These are phyloP conservation scores for Nephrotoma guestfalica DNA, from an alignment of 2,888 invertebrate genomes.

Conservation along the genomic window DNA sequence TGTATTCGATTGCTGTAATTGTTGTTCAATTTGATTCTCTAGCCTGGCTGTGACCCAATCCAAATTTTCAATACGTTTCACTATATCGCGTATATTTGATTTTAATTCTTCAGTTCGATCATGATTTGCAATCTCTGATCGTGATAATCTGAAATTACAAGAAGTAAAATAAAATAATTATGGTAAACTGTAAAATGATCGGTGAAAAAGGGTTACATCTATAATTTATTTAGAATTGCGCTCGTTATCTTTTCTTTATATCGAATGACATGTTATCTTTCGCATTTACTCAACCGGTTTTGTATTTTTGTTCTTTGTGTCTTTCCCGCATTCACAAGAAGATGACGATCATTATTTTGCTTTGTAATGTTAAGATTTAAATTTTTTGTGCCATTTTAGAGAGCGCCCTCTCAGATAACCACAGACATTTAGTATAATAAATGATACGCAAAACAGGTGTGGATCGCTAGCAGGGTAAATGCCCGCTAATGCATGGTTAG, in stretches of 20 bases:
- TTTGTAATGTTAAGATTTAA: not conserved
- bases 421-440: not conserved
- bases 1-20: not conserved
- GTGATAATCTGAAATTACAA: conserved; percentile 22
- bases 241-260: not conserved
- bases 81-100: conserved; percentile 29
- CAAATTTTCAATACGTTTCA: conserved; percentile 27
- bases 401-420: not conserved
- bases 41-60: conserved; percentile 31
- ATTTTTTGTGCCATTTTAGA: not conserved
- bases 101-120: conserved; percentile 30
- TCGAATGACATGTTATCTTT: not conserved
- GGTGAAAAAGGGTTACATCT: too few species aligned
- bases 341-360: not conserved
- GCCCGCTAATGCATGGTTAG: not conserved
- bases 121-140: conserved; percentile 28
- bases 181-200: not conserved
- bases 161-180: not conserved
- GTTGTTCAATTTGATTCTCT: conserved; percentile 25
- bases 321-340: not conserved
- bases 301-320: not conserved
- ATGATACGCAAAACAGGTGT: not conserved
- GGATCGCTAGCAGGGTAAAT: not conserved
- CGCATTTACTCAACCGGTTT: not conserved
- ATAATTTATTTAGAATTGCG: not conserved